These are phyloP conservation scores for Phyllotreta striolata DNA, from an alignment of 2,888 invertebrate genomes.

Conservation along the genomic window DNA sequence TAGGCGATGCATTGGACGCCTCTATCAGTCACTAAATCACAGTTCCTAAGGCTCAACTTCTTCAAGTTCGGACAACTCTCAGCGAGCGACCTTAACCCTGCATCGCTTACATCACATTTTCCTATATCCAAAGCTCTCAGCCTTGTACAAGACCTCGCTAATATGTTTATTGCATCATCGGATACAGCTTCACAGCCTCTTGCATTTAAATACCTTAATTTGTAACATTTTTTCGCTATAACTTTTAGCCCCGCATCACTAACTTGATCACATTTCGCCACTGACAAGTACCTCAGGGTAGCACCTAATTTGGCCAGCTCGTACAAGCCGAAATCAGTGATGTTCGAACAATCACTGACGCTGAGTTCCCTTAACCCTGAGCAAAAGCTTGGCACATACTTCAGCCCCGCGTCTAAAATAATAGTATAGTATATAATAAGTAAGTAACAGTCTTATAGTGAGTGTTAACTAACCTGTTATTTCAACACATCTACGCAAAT, in stretches of 20 bases:
- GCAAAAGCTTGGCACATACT: conserved; percentile 91
- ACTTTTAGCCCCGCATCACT: conserved; percentile 90
- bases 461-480: conserved; percentile 73
- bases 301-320: conserved; percentile 89
- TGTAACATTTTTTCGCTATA: conserved; percentile 87
- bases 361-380: conserved; percentile 83
- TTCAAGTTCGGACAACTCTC: conserved; percentile 90
- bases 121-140: conserved; percentile 89
- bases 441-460: not conserved
- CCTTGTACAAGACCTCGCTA: conserved; percentile 86
- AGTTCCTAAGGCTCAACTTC: conserved; percentile 88
- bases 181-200: conserved; percentile 93
- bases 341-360: conserved; percentile 87
- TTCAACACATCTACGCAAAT: conserved; percentile 85
- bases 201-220: conserved; percentile 87
- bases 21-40: conserved; percentile 89
- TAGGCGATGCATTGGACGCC: conserved; percentile 89
- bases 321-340: conserved; percentile 90
- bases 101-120: conserved; percentile 92
- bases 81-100: conserved; percentile 84
- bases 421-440: conserved; percentile 25
- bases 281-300: conserved; percentile 89
- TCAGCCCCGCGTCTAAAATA: conserved; percentile 83
- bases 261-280: conserved; percentile 92
- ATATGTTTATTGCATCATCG: conserved; percentile 88